phyloP scores from a whole-genome alignment of 2,797 vertebrate species.

The Sorex maritimensis region DNA sequence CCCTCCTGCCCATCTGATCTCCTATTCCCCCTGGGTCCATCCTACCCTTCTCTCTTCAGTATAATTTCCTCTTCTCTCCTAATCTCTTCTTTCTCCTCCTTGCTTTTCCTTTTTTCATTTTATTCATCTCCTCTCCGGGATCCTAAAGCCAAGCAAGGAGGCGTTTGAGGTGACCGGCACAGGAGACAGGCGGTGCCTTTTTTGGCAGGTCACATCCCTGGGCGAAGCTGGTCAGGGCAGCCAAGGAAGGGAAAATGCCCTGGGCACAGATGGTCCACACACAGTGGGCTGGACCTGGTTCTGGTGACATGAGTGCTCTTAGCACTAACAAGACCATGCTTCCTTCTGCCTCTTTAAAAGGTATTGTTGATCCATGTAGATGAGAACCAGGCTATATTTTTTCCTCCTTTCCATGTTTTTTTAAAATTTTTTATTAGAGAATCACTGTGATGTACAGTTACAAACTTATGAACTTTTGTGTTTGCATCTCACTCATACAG shows the following conservation, averaged over 20 bases:
- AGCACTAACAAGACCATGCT: neutral
- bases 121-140: neutral
- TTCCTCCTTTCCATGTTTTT: conserved; percentile 43
- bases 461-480: too few relatives aligned
- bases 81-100: neutral
- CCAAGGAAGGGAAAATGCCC: neutral
- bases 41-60: neutral
- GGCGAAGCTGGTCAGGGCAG: conserved; percentile 2
- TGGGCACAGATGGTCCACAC: neutral
- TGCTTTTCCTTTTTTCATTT: neutral
- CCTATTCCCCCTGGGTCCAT: neutral
- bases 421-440: too few relatives aligned
- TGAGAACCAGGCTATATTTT: neutral
- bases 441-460: too few relatives aligned
- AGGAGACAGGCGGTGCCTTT: neutral
- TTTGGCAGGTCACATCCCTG: neutral
- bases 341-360: conserved; percentile 19
- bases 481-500: too few relatives aligned
- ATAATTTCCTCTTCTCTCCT: neutral
- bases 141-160: neutral
- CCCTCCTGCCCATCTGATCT: neutral
- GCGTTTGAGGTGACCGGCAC: neutral
- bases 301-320: neutral
- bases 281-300: neutral
- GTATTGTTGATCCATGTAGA: conserved; percentile 35